Evolutionary conservation across 2,797 vertebrate species (phyloP).

Genomic region (Sandelia bainsii): DNA sequence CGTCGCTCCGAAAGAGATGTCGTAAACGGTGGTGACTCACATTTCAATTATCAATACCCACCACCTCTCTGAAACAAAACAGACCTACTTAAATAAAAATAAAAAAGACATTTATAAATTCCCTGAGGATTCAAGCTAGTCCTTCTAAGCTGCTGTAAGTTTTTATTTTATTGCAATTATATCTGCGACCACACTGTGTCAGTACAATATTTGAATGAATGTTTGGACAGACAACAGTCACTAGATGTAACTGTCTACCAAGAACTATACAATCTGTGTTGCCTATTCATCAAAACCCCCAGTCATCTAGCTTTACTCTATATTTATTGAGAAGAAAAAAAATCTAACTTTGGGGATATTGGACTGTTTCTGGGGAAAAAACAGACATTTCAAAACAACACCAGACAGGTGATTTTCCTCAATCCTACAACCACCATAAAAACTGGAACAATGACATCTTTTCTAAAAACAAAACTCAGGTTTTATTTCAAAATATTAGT

Average conservation of each 20-base stretch:
- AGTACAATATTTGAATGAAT: constrained; percentile 1
- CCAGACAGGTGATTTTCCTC: no score
- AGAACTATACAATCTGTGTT: no score
- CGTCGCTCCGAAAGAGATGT: constrained; percentile 42
- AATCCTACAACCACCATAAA: background rate
- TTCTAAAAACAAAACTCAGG: constrained; percentile 36
- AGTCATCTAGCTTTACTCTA: no score
- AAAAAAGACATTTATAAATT: background rate
- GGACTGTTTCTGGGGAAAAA: no score
- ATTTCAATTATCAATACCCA: background rate
- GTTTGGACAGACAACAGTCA: background rate
- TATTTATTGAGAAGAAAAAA: no score
- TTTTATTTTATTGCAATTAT: constrained; percentile 28
- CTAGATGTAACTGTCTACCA: background rate
- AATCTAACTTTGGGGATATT: no score
- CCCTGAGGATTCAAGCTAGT: background rate
- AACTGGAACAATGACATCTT: background rate
- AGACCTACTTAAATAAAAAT: background rate
- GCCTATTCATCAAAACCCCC: no score
- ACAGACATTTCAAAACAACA: no score
- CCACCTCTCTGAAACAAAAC: background rate
- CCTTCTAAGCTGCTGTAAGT: background rate
- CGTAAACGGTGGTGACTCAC: constrained; percentile 54
- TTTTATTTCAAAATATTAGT: constrained; percentile 62
- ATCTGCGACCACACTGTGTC: constrained; percentile 30